These are phyloP conservation scores for Drosophila quasianomalipes DNA, from an alignment of 2,888 invertebrate genomes.

Conservation along the genomic window DNA sequence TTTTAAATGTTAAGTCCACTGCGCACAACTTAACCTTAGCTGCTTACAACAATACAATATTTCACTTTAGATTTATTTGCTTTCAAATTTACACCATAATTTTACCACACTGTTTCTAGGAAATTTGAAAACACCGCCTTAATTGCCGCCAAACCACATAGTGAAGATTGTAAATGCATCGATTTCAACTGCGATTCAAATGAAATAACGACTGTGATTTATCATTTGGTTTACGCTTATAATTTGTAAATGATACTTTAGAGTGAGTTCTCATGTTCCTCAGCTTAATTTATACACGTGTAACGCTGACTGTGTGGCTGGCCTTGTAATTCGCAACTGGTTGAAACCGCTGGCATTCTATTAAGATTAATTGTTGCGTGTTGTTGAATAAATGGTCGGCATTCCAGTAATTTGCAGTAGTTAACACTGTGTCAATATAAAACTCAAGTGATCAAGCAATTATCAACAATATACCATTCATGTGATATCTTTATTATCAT, in stretches of 20 bases:
- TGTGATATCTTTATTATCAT: conserved; percentile 71
- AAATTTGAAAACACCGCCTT: conserved; percentile 22
- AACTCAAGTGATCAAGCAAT: conserved; percentile 50
- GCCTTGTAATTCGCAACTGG: conserved; percentile 23
- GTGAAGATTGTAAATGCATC: conserved; percentile 16
- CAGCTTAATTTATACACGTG: conserved; percentile 6
- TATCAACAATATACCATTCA: conserved; percentile 55
- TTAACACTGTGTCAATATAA: conserved; percentile 31
- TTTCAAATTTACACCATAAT: background rate
- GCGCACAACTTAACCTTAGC: background rate
- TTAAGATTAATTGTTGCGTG: conserved; percentile 4
- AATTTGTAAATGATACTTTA: conserved; percentile 26
- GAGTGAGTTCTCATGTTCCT: conserved; percentile 15
- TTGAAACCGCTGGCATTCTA: background rate
- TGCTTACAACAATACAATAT: background rate
- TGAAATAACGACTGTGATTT: conserved; percentile 35
- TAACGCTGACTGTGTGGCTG: background rate
- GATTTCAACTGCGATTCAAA: conserved; percentile 28
- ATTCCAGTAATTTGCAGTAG: conserved; percentile 20
- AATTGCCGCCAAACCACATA: conserved; percentile 21
- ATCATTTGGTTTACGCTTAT: conserved; percentile 5
- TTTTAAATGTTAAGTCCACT: background rate
- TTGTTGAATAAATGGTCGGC: conserved; percentile 1
- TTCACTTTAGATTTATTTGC: conserved; percentile 30
- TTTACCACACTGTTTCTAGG: conserved; percentile 5